Percentiles rank a stretch among this genome's conserved stretches.
phyloP scores from a whole-genome alignment of 2,797 vertebrate genomes.

The Molossus alvarezi region DNA sequence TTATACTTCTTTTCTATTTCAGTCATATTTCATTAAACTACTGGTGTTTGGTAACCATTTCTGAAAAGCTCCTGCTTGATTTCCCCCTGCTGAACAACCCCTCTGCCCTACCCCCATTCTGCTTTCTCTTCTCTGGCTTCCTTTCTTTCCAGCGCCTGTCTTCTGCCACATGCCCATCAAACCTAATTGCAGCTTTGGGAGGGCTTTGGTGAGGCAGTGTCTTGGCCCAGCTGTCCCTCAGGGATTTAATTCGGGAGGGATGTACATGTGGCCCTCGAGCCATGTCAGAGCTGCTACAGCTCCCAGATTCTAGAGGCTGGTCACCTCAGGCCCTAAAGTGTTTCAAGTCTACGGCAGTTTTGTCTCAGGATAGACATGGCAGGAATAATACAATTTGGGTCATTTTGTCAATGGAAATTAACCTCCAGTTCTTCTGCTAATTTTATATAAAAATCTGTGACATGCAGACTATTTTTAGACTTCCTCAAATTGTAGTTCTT shows the following conservation, averaged over 20 bases:
- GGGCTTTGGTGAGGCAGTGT: conserved; percentile 87
- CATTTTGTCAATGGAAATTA: conserved; percentile 84
- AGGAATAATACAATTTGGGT: conserved; percentile 81
- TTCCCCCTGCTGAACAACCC: neutral
- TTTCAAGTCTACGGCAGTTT: conserved; percentile 86
- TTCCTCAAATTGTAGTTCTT: conserved; percentile 75
- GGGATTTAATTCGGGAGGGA: conserved; percentile 85
- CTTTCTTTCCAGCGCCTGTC: conserved; percentile 84
- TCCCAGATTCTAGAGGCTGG: conserved; percentile 85
- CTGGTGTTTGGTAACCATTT: conserved; percentile 37
- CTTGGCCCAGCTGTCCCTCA: conserved; percentile 83
- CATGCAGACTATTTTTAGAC: conserved; percentile 75
- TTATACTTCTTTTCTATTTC: conserved; percentile 57
- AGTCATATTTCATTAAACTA: neutral
- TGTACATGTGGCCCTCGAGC: conserved; percentile 89
- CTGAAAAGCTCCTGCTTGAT: conserved; percentile 56
- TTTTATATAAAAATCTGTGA: conserved; percentile 71
- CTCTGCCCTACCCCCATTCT: neutral
- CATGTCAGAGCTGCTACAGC: conserved; percentile 88
- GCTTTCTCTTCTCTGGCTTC: conserved; percentile 8
- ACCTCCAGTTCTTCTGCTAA: conserved; percentile 82
- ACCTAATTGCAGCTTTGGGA: conserved; percentile 91
- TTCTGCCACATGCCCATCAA: conserved; percentile 90
- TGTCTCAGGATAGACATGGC: conserved; percentile 78
- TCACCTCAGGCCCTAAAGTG: conserved; percentile 87